Evolutionary conservation across 2,797 vertebrate species (phyloP), one percentile per base, ranked within the genome.

Genomic region (Pseudomugil tenellus): DNA sequence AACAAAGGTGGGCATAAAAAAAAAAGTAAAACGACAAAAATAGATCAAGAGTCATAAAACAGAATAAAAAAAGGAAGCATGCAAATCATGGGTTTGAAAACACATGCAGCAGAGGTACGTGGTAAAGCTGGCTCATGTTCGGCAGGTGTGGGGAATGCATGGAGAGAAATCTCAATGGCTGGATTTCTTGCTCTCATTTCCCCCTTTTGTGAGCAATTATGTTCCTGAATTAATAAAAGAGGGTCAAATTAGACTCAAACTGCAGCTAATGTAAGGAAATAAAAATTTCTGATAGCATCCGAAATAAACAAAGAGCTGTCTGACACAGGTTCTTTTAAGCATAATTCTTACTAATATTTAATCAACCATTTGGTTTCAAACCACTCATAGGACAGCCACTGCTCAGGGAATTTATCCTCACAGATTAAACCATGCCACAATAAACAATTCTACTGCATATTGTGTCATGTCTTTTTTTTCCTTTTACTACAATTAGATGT

Each of bases 41-140:
- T 82, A 46, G 83, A 87, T 95, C 89, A 93, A 88, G 84, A 90
- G 94, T 95, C 93, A 93, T 90, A 94, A 94, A 86, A 81, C 3
- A 72, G 87, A 79, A 76, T 70, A 28, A 82, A 11, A 35, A 49
- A 94, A 93, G 43, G n/a, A 46, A 46, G 43, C 43, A 46, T 46
- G 43, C 43, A 46, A 46, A 21, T 46, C 43, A 46, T 46, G 43
- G 43, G 19, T 46, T 46, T 46, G 10, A 46, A 91, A 95, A 97
- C 87, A 80, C 97, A 98, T 98, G 97, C 97, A 97, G 98, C 97
- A 99, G 96, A 98, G 96, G 95, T 94, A 95, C 93, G 94, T 95
- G 93, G 94, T 78, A 91, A 91, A 95, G 95, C 94, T 94, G 93
- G 93, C 94, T 91, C 90, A 94, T 82, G 91, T 93, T 59, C 62